These are phyloP conservation scores for Chloroclystis v-ata DNA, from an alignment of 2,888 invertebrate species.

Conservation along the genomic window DNA sequence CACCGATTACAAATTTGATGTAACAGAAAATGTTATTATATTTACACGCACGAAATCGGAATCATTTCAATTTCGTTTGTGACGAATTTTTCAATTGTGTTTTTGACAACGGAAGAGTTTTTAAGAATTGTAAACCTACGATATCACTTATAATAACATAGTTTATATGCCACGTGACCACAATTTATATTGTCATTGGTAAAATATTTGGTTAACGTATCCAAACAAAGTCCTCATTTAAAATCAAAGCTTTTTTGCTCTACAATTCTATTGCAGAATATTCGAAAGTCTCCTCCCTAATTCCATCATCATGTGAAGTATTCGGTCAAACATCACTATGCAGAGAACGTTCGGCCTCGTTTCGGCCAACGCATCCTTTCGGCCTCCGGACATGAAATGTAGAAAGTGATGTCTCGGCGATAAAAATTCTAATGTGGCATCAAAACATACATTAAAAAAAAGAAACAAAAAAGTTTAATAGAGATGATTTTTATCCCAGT, in stretches of 20 bases:
- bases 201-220: too few relatives aligned
- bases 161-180: too few relatives aligned
- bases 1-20: constrained; percentile 10
- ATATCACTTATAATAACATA: too few relatives aligned
- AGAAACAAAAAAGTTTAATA: too few relatives aligned
- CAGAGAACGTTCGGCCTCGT: not conserved
- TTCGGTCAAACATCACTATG: not conserved
- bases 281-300: not conserved
- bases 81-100: not conserved
- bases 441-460: constrained; percentile 1
- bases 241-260: too few relatives aligned
- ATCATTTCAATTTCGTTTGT: constrained; percentile 1
- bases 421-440: constrained; percentile 2
- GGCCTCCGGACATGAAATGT: not conserved
- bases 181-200: too few relatives aligned
- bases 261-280: too few relatives aligned
- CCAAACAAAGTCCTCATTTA: too few relatives aligned
- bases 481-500: too few relatives aligned
- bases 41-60: constrained; percentile 1
- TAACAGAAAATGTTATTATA: constrained; percentile 6
- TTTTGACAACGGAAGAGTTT: not conserved
- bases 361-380: not conserved
- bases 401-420: not conserved
- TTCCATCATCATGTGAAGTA: too few relatives aligned
- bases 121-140: too few relatives aligned